These are phyloP conservation scores for Ornithoptera alexandrae DNA, from an alignment of 2,888 invertebrate genomes.

Conservation along the genomic window DNA sequence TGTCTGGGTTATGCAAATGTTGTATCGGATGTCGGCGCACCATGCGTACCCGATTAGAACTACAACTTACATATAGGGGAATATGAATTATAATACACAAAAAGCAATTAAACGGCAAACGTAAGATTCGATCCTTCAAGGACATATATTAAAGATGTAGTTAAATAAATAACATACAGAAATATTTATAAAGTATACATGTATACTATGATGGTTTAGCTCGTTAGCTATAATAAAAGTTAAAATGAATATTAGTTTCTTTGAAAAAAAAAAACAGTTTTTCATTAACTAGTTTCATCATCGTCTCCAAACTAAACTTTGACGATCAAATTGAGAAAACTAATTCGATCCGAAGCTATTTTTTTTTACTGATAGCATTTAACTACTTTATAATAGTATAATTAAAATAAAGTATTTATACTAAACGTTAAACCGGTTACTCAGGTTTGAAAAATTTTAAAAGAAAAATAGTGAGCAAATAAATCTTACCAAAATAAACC, in stretches of 20 bases:
- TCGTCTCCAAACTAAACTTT: too few species aligned
- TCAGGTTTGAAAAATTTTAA: slow-evolving; percentile 6
- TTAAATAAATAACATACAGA: not conserved
- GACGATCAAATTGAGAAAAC: too few species aligned
- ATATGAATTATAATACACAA: not conserved
- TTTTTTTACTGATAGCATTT: too few species aligned
- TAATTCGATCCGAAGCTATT: too few species aligned
- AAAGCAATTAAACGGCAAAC: not conserved
- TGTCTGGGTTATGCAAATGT: slow-evolving; percentile 76
- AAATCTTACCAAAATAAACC: slow-evolving; percentile 20
- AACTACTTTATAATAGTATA: too few species aligned
- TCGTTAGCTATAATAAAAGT: too few species aligned
- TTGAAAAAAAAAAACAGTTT: too few species aligned
- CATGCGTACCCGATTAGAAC: slow-evolving; percentile 57
- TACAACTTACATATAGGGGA: slow-evolving; percentile 20
- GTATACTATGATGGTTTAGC: too few species aligned
- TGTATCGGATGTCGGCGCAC: slow-evolving; percentile 65
- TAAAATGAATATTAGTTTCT: too few species aligned
- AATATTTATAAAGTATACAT: too few species aligned
- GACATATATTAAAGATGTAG: not conserved
- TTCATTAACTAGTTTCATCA: too few species aligned
- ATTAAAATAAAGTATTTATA: not conserved
- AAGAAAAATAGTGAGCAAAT: slow-evolving; percentile 8
- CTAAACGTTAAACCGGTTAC: not conserved
- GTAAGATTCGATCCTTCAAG: not conserved